phyloP scores from a whole-genome alignment of 2,888 invertebrate genomes.

The Chloromyia formosa region DNA sequence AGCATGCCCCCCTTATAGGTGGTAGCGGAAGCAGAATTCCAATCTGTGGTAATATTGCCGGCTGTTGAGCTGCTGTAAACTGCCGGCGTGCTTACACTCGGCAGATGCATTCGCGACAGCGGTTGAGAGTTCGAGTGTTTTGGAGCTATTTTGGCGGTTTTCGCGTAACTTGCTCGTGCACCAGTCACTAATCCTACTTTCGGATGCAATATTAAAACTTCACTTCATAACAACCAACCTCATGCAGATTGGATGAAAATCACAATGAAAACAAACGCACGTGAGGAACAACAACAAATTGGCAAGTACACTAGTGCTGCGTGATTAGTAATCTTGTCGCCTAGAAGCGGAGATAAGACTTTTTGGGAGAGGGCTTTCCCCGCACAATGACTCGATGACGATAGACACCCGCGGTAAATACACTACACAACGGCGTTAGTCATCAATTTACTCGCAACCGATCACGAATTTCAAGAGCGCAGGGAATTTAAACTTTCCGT shows the following conservation, averaged over 20 bases:
- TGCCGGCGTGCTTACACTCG: constrained; percentile 57
- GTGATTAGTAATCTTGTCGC: constrained; percentile 17
- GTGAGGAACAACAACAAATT: neutral
- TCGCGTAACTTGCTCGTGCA: neutral
- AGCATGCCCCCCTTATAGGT: constrained; percentile 55
- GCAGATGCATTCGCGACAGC: constrained; percentile 60
- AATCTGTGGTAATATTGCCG: constrained; percentile 51
- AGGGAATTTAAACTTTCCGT: constrained; percentile 11
- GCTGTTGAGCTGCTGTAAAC: constrained; percentile 55
- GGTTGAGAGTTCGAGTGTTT: constrained; percentile 52
- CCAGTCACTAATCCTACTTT: too few relatives aligned
- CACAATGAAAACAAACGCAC: neutral
- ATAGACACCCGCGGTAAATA: neutral
- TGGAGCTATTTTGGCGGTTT: constrained; percentile 61
- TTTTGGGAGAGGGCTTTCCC: constrained; percentile 34
- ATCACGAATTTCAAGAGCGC: neutral
- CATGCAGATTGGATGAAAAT: neutral
- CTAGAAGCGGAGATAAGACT: constrained; percentile 22
- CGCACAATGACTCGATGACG: constrained; percentile 23
- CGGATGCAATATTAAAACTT: neutral
- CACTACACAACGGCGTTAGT: constrained; percentile 8
- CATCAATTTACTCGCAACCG: constrained; percentile 14
- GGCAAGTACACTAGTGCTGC: neutral
- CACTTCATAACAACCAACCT: neutral
- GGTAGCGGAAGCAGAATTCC: constrained; percentile 51